Conservation (phyloP, 2,113 vertebrate species). For the western clawed frog (Xenopus tropicalis) region DNA sequence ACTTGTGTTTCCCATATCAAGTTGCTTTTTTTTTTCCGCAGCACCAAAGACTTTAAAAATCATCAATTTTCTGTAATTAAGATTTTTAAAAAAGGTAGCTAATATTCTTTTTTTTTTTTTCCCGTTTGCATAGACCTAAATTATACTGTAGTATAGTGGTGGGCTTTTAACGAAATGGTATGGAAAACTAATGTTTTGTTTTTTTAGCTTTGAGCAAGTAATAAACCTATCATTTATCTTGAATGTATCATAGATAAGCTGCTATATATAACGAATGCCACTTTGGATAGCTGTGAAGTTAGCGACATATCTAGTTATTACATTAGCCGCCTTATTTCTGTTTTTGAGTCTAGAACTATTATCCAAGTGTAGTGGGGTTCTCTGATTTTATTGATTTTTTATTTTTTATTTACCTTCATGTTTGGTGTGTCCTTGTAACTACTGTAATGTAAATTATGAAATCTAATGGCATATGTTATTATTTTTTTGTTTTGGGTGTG, state of each 20-base stretch:
- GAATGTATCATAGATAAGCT: conserved; percentile 99
- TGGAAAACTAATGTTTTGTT: conserved; percentile 87
- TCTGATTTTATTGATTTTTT: conserved; percentile 65
- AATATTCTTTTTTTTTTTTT: conserved; percentile 67
- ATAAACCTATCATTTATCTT: conserved; percentile 99
- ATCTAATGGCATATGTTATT: conserved; percentile 88
- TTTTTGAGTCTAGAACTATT: conserved; percentile 96
- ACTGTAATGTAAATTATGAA: conserved; percentile 98
- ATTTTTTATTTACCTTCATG: conserved; percentile 74
- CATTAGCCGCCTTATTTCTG: conserved; percentile 92
- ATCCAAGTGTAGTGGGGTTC: conserved; percentile 87
- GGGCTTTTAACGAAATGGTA: conserved; percentile 78
- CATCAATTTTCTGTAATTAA: conserved; percentile 86
- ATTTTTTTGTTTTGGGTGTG: conserved; percentile 67
- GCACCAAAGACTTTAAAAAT: conserved; percentile 97
- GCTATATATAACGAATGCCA: conserved; percentile 99
- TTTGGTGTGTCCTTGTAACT: conserved; percentile 98
- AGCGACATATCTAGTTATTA: conserved; percentile 93
- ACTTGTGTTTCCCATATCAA: conserved; percentile 85
- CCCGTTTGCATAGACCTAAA: conserved; percentile 93
- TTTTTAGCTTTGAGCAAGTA: conserved; percentile 96
- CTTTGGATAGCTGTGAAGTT: conserved; percentile 99
- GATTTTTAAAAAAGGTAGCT: conserved; percentile 88
- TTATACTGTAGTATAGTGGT: conserved; percentile 90
- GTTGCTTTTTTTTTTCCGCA: conserved; percentile 98